phyloP scores from a whole-genome alignment of 2,113 vertebrate species.

The Nycticebus coucang region DNA sequence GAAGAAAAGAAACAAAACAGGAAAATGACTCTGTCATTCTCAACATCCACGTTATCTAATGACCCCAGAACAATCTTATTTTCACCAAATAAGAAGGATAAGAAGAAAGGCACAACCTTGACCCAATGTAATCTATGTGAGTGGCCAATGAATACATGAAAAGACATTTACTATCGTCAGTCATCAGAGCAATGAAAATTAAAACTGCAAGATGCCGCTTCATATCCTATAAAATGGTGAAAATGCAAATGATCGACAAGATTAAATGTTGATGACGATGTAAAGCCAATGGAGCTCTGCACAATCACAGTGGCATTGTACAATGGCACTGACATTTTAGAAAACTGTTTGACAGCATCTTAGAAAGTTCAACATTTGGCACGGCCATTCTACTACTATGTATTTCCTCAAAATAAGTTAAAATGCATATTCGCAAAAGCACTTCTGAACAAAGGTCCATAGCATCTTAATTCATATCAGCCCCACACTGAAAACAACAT shows the following conservation, averaged over 20 bases:
- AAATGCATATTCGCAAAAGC: not conserved
- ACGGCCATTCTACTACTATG: not conserved
- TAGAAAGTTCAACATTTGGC: not conserved
- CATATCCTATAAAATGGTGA: not conserved
- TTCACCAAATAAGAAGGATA: not conserved
- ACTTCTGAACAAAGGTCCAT: not conserved
- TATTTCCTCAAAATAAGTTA: not conserved
- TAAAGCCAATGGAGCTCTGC: not conserved
- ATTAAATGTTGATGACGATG: not conserved
- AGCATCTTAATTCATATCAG: not conserved
- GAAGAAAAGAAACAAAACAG: not conserved
- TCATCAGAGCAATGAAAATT: not conserved
- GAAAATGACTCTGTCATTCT: not conserved
- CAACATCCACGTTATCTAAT: not conserved
- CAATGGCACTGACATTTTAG: not conserved
- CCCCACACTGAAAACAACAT: not conserved
- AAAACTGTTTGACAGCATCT: not conserved
- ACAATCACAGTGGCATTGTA: not conserved
- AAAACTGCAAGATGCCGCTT: slow-evolving; percentile 24
- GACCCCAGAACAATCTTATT: not conserved
- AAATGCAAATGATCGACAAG: not conserved
- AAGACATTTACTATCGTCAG: not conserved
- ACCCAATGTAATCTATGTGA: not conserved
- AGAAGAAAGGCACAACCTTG: not conserved
- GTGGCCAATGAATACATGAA: not conserved